Percentiles rank a stretch among this genome's conserved stretches.
Conservation (phyloP, 2,113 vertebrate genomes). For the Vulpes vulpes region DNA sequence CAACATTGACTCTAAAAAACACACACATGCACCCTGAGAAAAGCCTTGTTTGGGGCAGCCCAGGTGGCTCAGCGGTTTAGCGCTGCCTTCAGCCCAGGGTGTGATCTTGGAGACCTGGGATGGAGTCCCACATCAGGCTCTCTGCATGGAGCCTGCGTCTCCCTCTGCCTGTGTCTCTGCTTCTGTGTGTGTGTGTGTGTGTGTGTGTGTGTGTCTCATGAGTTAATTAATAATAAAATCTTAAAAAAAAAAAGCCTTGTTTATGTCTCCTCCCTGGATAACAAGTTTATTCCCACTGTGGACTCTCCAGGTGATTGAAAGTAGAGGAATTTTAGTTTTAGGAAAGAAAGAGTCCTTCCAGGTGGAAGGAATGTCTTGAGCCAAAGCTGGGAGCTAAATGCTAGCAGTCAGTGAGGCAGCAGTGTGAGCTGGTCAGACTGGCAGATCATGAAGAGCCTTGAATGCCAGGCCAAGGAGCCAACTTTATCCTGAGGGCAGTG, state of each 20-base stretch:
- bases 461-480: neutral
- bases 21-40: conserved; percentile 4
- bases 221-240: too few species aligned
- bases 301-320: neutral
- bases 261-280: neutral
- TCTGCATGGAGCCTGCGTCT: too few species aligned
- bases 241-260: neutral
- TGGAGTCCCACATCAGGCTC: too few species aligned
- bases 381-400: neutral
- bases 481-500: neutral
- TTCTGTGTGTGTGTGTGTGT: too few species aligned
- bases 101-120: too few species aligned
- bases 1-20: neutral
- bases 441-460: neutral
- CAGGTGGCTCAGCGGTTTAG: too few species aligned
- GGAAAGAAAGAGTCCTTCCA: neutral
- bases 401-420: neutral
- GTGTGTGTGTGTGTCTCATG: too few species aligned
- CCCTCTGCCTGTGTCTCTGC: too few species aligned
- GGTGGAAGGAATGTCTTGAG: neutral
- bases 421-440: neutral
- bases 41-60: neutral
- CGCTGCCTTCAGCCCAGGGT: too few species aligned
- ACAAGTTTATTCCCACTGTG: neutral
- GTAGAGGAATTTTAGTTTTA: neutral